A percentile compares a stretch with the other conserved stretches of the same genome.
Conservation (phyloP, 2,888 invertebrate genomes). For the Saturnia japonica region DNA sequence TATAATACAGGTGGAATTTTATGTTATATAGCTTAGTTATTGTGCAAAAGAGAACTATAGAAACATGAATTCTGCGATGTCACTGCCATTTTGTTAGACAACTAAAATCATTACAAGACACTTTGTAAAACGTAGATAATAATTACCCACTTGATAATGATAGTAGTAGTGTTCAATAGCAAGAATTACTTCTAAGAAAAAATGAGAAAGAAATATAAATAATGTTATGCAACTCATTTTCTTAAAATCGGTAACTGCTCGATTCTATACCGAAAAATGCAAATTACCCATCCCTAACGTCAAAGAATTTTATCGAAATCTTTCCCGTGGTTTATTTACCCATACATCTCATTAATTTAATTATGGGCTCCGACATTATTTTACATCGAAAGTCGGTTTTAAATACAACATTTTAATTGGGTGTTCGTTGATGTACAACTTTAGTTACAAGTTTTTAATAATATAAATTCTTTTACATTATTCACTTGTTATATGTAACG, state of each 20-base stretch:
- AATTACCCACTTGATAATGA: too few relatives aligned
- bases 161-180: too few relatives aligned
- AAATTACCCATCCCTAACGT: background rate
- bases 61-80: too few relatives aligned
- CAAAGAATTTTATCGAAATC: conserved; percentile 5
- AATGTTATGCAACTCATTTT: background rate
- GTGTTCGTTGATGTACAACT: background rate
- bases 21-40: too few relatives aligned
- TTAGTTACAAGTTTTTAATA: background rate
- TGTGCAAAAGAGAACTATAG: too few relatives aligned
- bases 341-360: conserved; percentile 9
- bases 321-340: background rate
- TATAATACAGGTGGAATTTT: too few relatives aligned
- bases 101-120: too few relatives aligned
- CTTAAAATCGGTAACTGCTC: background rate
- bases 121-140: too few relatives aligned
- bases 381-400: background rate
- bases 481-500: background rate
- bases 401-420: conserved; percentile 11
- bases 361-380: conserved; percentile 2
- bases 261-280: background rate
- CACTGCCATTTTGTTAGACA: too few relatives aligned
- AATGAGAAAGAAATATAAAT: background rate
- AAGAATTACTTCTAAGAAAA: too few relatives aligned
- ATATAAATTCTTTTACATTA: conserved; percentile 3